Base-by-base conservation (phyloP, 2,113 vertebrate genomes). In the Nothocercus julius region DNA sequence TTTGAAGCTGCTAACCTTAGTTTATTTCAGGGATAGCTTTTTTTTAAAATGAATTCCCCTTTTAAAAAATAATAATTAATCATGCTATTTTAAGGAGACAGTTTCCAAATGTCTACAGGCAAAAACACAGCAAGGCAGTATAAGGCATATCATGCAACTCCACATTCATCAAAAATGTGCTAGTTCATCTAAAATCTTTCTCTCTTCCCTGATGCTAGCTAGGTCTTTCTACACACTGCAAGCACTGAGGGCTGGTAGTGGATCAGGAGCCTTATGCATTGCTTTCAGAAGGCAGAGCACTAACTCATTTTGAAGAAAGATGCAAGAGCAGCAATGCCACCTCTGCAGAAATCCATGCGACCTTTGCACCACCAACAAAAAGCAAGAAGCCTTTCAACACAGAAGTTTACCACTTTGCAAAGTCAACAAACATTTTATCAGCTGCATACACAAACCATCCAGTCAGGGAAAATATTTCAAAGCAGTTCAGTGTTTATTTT, bases 401-500 rank as follows among this genome's bases (percentile, higher is more conserved):
- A 21, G 5, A 75, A 36, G 73, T 42, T 74, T 49, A 67, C n/a
- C 58, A 7, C 21, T 95, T 74, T 30, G 45, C n/a, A 81, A 87
- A 30, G 40, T 54, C 75, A 85, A 80, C 75, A 87, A 80, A 82
- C 54, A 85, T 74, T 89, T 89, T 79, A 85, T 54, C 63, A 67
- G 72, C 74, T 54, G 87, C 80, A 66, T 51, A 89, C 25, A 91
- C 79, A 89, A 87, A 91, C 40, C 36, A 34, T 54, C 20, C 54
- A 70, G 51, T 67, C 51, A 59, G 27, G 36, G 28, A 89, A 95
- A 91, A 80, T 59, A 82, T 77, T 77, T 92, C 73, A 80, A 63
- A 92, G 70, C 32, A 58, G 44, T 38, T 83, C n/a, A 77, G 19
- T 82, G 73, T 62, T 96, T 92, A 89, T 67, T 82, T 72, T 59